Conservation (phyloP, 2,113 vertebrate genomes). For the Epinephelus lanceolatus region DNA sequence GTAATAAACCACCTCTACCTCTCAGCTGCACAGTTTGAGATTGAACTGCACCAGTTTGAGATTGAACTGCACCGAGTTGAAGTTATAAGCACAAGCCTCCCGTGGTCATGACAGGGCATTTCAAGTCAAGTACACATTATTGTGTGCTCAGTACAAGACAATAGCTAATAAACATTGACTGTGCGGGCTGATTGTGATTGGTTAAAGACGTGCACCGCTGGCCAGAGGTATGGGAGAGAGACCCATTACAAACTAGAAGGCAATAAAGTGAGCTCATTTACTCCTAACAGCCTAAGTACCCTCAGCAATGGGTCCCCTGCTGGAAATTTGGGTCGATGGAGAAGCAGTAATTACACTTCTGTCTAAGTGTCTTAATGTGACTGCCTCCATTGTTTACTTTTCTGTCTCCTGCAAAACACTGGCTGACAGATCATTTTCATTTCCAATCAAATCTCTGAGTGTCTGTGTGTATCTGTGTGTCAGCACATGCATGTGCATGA, state of each 20-base stretch:
- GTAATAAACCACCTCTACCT: slow-evolving; percentile 24
- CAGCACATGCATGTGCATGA: slow-evolving; percentile 1
- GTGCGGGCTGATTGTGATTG: slow-evolving; percentile 63
- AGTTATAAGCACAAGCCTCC: slow-evolving; percentile 45
- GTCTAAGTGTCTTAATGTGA: slow-evolving; percentile 80
- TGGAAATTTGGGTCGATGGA: slow-evolving; percentile 73
- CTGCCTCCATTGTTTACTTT: slow-evolving; percentile 73
- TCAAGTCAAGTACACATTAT: slow-evolving; percentile 60
- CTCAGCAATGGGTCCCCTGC: slow-evolving; percentile 78
- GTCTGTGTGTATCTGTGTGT: slow-evolving; percentile 26
- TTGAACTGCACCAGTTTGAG: slow-evolving; percentile 9
- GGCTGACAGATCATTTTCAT: slow-evolving; percentile 73
- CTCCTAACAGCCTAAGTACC: slow-evolving; percentile 74
- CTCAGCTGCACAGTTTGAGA: slow-evolving; percentile 30
- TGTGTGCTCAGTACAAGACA: slow-evolving; percentile 60
- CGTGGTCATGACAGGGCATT: slow-evolving; percentile 49
- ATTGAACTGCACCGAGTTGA: slow-evolving; percentile 1
- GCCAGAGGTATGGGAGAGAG: slow-evolving; percentile 61
- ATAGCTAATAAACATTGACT: slow-evolving; percentile 71
- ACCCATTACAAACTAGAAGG: slow-evolving; percentile 77
- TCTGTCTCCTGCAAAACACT: slow-evolving; percentile 61
- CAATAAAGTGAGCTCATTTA: slow-evolving; percentile 81
- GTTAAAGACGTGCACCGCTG: slow-evolving; percentile 67
- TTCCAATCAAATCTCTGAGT: slow-evolving; percentile 40
- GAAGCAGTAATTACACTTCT: slow-evolving; percentile 83